phyloP scores from a whole-genome alignment of 2,888 invertebrate species.

The Agrochola lychnidis region DNA sequence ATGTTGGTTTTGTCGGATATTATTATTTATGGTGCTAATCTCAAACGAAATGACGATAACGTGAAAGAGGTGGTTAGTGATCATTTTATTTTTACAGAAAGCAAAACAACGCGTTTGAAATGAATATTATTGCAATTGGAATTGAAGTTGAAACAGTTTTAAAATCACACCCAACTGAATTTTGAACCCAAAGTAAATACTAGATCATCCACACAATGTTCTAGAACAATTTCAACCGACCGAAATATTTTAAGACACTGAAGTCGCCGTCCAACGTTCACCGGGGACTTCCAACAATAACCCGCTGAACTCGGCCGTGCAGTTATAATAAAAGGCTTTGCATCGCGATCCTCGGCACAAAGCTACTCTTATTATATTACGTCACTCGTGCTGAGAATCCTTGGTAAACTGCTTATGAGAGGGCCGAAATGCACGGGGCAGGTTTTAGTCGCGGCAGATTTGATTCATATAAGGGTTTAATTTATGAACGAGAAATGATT shows the following conservation, averaged over 20 bases:
- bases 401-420: conserved; percentile 18
- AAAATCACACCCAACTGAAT: background rate
- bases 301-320: conserved; percentile 55
- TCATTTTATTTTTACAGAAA: background rate
- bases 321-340: conserved; percentile 68
- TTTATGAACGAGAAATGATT: background rate
- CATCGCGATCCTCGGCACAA: conserved; percentile 54
- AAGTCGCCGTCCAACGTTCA: conserved; percentile 12
- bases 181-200: background rate
- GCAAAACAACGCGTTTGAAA: background rate
- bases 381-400: conserved; percentile 39
- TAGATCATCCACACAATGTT: background rate
- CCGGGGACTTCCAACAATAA: conserved; percentile 58
- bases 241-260: conserved; percentile 50
- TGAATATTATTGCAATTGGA: background rate
- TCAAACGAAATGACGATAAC: background rate
- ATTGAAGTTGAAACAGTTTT: background rate
- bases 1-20: background rate
- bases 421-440: background rate
- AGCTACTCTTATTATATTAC: conserved; percentile 63
- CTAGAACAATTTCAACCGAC: conserved; percentile 16
- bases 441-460: background rate
- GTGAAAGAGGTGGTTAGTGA: too few species aligned
- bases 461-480: background rate
- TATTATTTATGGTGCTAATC: background rate